Conservation (phyloP, 2,888 invertebrate species). For the Pseudococcus jackbeardsleyi region DNA sequence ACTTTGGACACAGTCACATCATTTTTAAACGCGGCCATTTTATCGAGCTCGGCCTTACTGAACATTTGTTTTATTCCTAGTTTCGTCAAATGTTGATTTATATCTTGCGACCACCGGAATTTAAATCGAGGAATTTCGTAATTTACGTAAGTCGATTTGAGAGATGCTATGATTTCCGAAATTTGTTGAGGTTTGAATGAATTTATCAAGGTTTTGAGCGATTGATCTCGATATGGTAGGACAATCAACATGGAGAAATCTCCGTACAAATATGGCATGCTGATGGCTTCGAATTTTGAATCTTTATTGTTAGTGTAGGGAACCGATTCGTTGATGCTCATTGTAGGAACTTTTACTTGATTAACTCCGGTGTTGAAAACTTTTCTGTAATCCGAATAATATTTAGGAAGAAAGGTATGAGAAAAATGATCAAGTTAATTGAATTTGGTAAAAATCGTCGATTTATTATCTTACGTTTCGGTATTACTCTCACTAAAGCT, state of each 20-base stretch:
- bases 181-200: constrained; percentile 73
- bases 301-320: constrained; percentile 73
- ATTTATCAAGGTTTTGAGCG: constrained; percentile 69
- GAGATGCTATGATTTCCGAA: constrained; percentile 67
- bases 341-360: constrained; percentile 74
- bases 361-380: neutral
- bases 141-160: constrained; percentile 2
- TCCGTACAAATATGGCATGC: constrained; percentile 71
- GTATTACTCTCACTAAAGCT: constrained; percentile 74
- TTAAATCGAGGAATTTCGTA: constrained; percentile 54
- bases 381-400: neutral
- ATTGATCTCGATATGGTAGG: constrained; percentile 69
- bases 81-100: neutral
- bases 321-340: constrained; percentile 77
- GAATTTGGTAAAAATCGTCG: no score
- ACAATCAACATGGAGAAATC: constrained; percentile 72
- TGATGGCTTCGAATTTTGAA: constrained; percentile 71
- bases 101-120: neutral
- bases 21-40: constrained; percentile 64
- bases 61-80: constrained; percentile 79
- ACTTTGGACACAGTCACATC: constrained; percentile 69
- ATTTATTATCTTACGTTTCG: constrained; percentile 71
- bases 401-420: no score
- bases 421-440: no score
- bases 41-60: constrained; percentile 75